Evolutionary conservation across 2,113 vertebrate genomes (phyloP).

Genomic region (Trogon melanurus): DNA sequence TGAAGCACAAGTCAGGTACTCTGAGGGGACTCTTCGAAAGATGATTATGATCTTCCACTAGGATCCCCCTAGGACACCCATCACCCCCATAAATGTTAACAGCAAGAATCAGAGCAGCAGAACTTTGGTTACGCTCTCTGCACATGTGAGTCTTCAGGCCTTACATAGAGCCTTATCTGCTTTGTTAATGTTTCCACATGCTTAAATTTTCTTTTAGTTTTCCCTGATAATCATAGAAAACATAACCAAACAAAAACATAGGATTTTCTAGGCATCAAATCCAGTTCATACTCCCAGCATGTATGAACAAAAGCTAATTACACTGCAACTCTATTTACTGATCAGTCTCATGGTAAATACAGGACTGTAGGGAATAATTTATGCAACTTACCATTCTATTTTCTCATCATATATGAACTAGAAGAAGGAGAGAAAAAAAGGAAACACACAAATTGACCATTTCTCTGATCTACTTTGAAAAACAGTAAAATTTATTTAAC

Average conservation of each 20-base stretch:
- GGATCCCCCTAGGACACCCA: neutral
- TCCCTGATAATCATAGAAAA: neutral
- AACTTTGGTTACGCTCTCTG: neutral
- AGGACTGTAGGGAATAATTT: neutral
- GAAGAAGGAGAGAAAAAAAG: constrained; percentile 51
- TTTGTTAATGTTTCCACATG: neutral
- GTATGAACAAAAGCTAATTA: neutral
- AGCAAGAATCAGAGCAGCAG: neutral
- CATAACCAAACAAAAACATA: neutral
- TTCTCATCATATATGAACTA: constrained; percentile 97
- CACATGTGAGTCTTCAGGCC: neutral
- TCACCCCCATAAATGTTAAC: neutral
- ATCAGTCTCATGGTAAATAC: neutral
- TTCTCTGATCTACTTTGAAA: neutral
- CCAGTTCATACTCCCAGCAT: neutral
- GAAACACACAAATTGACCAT: neutral
- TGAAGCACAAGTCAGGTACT: neutral
- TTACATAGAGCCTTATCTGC: neutral
- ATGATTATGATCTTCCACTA: neutral
- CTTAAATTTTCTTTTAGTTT: neutral
- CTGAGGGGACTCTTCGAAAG: neutral
- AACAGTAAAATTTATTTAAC: neutral
- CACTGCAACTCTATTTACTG: neutral
- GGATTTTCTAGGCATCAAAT: neutral
- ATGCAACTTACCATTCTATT: constrained; percentile 91